Base-by-base conservation (phyloP, 2,113 vertebrate species). In the Noturus placidus region DNA sequence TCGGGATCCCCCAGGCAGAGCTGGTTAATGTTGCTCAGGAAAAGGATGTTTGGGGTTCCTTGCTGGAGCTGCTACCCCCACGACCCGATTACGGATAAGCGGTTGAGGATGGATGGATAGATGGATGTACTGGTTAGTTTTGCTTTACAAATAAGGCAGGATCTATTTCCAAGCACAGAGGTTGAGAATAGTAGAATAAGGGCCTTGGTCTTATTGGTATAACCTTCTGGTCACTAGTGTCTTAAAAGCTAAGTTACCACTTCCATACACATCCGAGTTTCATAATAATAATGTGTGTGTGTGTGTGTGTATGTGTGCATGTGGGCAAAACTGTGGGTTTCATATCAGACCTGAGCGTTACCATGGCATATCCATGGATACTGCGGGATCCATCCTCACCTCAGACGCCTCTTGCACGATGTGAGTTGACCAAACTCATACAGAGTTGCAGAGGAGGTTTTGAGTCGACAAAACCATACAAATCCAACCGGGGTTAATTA, bases 331-430 rank as follows among this genome's bases (percentile, higher is more conserved):
- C 14, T 30, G 14, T 33, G 6, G 5, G 19, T 4, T 33, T 57
- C 19, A 81, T 22, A 57, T 5, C 30, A 59, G 17, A 22, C 33
- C 17, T 59, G 15, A 57, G 3, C 22, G n/a, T 35, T 79, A 57
- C 78, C 78, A 80, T 33, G 52, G 22, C 54, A 30, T 81, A 35
- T 81, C 54, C 54, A 81, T 81, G 78, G 78, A 81, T 79, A 79
- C 77, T 20, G 27, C 11, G 25, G n/a, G 77, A 56, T 56, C 50
- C 50, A 4, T 79, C 27, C 52, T 56, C 50, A 33, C 25, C 42
- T 52, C 27, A n/a, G 50, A 57, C 8, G 46, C 46, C 46, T 50
- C 8, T 50, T 50, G 46, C 46, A 50, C 9, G 46, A 50, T 10
- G 46, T 50, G 46, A 50, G 46, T 50, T 50, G 46, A 11, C 9